These are phyloP conservation scores for Holacanthella duospinosa DNA, from an alignment of 2,888 invertebrate genomes.

Conservation along the genomic window DNA sequence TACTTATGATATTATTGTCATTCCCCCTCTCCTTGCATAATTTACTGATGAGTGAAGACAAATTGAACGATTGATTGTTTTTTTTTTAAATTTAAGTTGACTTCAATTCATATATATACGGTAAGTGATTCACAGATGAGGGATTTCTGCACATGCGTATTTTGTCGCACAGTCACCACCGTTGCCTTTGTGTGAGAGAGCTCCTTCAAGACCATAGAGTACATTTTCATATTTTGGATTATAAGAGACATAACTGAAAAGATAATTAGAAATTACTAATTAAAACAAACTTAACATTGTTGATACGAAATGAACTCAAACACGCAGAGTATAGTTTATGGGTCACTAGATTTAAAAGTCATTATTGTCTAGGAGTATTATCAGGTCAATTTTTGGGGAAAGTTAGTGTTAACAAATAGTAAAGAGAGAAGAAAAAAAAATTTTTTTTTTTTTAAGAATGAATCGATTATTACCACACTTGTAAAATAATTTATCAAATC, in stretches of 20 bases:
- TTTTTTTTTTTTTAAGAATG: too few species aligned
- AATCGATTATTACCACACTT: too few species aligned
- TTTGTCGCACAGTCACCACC: conserved; percentile 47
- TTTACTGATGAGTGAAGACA: neutral
- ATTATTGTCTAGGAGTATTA: too few species aligned
- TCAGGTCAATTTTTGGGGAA: too few species aligned
- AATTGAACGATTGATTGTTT: neutral
- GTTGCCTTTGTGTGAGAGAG: conserved; percentile 54
- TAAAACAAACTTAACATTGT: neutral
- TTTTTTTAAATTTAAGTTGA: neutral
- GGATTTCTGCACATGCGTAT: conserved; percentile 38
- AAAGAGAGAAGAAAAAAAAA: too few species aligned
- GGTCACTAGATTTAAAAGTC: too few species aligned
- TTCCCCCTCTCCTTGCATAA: neutral
- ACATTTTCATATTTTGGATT: conserved; percentile 54
- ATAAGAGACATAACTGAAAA: conserved; percentile 46
- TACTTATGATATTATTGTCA: neutral
- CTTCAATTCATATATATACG: neutral
- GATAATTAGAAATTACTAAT: conserved; percentile 15
- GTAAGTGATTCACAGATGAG: conserved; percentile 25
- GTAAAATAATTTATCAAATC: too few species aligned
- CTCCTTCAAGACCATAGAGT: conserved; percentile 54
- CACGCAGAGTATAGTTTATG: too few species aligned
- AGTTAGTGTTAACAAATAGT: too few species aligned
- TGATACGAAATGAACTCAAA: too few species aligned